phyloP scores from a whole-genome alignment of 2,888 invertebrate species.

The Oscheius onirici region DNA sequence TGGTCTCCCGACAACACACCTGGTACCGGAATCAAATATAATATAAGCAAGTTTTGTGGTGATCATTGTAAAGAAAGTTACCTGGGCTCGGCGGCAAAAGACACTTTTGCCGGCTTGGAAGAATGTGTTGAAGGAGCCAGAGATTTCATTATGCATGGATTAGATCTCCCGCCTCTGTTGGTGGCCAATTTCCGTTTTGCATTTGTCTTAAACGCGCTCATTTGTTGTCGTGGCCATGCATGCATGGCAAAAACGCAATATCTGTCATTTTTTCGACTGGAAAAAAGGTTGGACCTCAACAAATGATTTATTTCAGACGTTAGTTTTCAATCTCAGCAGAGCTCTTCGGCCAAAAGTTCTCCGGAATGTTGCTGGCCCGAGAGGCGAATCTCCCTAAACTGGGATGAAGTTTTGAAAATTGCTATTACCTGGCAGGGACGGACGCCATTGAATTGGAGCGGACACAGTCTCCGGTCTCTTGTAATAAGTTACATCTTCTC shows the following conservation, averaged over 20 bases:
- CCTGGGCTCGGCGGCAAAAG: conserved; percentile 1
- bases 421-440: too few relatives aligned
- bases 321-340: too few relatives aligned
- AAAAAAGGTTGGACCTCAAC: neutral
- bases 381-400: too few relatives aligned
- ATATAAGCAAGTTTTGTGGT: neutral
- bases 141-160: conserved; percentile 32
- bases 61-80: neutral
- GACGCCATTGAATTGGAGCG: too few relatives aligned
- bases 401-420: too few relatives aligned
- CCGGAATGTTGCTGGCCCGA: too few relatives aligned
- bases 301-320: too few relatives aligned
- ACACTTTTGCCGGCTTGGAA: neutral
- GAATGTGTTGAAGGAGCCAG: conserved; percentile 4
- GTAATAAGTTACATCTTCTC: too few relatives aligned
- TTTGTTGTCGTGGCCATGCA: conserved; percentile 7
- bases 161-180: conserved; percentile 3
- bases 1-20: neutral
- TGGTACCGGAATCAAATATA: neutral
- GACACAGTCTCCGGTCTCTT: too few relatives aligned
- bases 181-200: conserved; percentile 26
- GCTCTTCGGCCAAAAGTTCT: too few relatives aligned
- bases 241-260: neutral
- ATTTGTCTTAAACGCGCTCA: conserved; percentile 13
- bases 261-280: neutral